phyloP scores from a whole-genome alignment of 2,888 invertebrate species.

The Athalia circularis region DNA sequence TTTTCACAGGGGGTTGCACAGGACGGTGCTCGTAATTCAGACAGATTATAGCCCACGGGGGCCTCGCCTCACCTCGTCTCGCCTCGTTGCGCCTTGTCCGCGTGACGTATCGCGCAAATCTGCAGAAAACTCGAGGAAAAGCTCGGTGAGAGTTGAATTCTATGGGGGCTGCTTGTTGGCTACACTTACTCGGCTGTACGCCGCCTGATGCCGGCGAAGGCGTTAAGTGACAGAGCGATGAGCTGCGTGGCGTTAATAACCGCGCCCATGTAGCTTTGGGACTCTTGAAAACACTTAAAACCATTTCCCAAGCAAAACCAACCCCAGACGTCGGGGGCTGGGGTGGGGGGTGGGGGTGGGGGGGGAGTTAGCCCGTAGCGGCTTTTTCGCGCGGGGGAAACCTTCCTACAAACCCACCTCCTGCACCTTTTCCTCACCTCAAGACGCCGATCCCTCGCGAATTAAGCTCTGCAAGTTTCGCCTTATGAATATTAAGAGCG shows the following conservation, averaged over 20 bases:
- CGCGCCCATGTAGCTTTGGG: constrained; percentile 22
- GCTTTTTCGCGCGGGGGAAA: not conserved
- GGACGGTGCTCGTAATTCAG: constrained; percentile 63
- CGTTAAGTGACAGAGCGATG: constrained; percentile 39
- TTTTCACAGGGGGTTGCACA: no score
- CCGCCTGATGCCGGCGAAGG: not conserved
- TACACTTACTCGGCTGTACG: not conserved
- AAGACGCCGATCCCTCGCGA: not conserved
- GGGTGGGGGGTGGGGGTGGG: not conserved
- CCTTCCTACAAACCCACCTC: not conserved
- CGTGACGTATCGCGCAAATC: no score
- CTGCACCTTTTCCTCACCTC: not conserved
- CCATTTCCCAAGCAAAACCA: not conserved
- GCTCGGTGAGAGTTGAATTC: no score
- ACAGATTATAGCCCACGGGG: constrained; percentile 68
- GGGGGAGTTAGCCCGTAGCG: not conserved
- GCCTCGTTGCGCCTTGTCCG: no score
- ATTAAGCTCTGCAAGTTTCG: constrained; percentile 1
- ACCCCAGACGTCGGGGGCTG: not conserved
- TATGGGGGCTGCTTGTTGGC: no score
- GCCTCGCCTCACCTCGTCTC: not conserved
- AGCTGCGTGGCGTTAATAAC: constrained; percentile 21
- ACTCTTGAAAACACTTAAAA: constrained; percentile 34
- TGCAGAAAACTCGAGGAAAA: no score
- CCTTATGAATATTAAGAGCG: constrained; percentile 39